A percentile compares a stretch with the other conserved stretches of the same genome.
Evolutionary conservation across 2,888 invertebrate species (phyloP).

Genomic region (Bembecia ichneumoniformis): DNA sequence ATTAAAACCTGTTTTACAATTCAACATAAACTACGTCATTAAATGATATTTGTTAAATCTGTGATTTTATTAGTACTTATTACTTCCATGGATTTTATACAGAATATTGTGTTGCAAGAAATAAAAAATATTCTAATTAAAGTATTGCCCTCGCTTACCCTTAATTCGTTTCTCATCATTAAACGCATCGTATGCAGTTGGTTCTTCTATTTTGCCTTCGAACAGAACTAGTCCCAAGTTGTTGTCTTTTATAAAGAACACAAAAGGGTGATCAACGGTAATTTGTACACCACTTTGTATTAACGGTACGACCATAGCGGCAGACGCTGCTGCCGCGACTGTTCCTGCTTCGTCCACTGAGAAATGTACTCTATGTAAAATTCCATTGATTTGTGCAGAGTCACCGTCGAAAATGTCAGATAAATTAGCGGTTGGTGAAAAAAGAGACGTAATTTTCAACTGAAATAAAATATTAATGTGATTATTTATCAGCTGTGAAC

Average conservation of each 20-base stretch:
- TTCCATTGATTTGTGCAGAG: conserved; percentile 58
- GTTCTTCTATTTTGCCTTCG: conserved; percentile 73
- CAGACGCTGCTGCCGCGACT: conserved; percentile 75
- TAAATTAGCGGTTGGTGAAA: conserved; percentile 69
- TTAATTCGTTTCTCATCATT: too few species aligned
- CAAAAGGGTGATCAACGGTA: conserved; percentile 74
- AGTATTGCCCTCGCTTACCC: too few species aligned
- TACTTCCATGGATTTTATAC: too few species aligned
- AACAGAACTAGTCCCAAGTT: conserved; percentile 71
- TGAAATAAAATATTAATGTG: conserved; percentile 32
- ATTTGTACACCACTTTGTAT: conserved; percentile 69
- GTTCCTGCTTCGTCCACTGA: conserved; percentile 78
- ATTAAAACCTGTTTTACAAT: too few species aligned
- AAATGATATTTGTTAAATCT: too few species aligned
- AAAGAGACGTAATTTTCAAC: conserved; percentile 74
- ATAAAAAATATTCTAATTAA: too few species aligned
- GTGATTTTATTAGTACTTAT: too few species aligned
- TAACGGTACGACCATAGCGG: conserved; percentile 73
- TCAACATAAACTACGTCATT: too few species aligned
- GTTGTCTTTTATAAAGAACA: conserved; percentile 76
- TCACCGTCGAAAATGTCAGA: conserved; percentile 61
- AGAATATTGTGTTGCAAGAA: too few species aligned
- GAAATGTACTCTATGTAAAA: conserved; percentile 76
- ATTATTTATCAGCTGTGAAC: not conserved
- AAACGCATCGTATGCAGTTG: conserved; percentile 19